Percentiles rank a stretch among this genome's conserved stretches.
phyloP scores from a whole-genome alignment of 2,113 vertebrate species.

The Steatornis caripensis region DNA sequence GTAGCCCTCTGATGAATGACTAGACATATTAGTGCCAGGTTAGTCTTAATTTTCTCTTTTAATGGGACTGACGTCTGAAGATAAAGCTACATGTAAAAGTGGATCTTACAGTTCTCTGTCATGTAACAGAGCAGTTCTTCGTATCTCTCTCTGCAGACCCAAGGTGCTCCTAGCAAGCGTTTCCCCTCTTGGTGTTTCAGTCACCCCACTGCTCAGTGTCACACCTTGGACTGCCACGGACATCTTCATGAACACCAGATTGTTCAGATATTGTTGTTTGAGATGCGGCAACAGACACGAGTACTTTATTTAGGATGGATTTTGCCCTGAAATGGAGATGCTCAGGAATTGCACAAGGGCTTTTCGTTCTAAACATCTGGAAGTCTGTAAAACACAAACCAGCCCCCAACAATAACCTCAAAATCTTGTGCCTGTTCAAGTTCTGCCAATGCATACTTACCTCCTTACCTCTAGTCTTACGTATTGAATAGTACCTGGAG shows the following conservation, averaged over 20 bases:
- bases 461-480: not conserved
- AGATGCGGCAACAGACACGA: not conserved
- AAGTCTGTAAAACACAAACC: not conserved
- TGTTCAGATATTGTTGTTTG: not conserved
- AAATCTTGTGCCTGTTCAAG: not conserved
- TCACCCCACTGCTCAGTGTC: not conserved
- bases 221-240: not conserved
- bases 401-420: not conserved
- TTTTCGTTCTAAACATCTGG: not conserved
- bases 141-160: not conserved
- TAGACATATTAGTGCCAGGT: not conserved
- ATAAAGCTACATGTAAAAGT: not conserved
- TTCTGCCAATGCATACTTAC: not conserved
- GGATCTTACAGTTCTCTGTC: not conserved
- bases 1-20: not conserved
- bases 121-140: not conserved
- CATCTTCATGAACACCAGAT: not conserved
- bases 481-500: not conserved
- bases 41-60: not conserved
- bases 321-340: not conserved
- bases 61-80: not conserved
- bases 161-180: not conserved
- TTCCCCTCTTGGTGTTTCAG: not conserved
- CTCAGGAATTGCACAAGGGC: not conserved
- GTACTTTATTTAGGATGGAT: not conserved